phyloP scores from a whole-genome alignment of 2,888 invertebrate species.

The Pachydiplax longipennis region DNA sequence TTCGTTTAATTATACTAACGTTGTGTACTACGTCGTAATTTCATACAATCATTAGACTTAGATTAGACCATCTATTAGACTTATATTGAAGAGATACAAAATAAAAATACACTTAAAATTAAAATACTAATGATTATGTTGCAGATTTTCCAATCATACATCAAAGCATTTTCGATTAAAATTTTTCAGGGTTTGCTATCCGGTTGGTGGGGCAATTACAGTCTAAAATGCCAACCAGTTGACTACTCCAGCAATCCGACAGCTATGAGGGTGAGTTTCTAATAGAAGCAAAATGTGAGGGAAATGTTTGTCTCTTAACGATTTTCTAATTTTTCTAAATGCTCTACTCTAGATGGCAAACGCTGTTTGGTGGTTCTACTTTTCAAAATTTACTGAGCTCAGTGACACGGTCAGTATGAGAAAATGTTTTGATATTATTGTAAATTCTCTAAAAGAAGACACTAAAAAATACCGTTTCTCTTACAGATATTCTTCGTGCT shows the following conservation, averaged over 20 bases:
- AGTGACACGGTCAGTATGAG: conserved; percentile 56
- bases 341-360: neutral
- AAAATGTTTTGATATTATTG: neutral
- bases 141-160: no score
- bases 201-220: conserved; percentile 37
- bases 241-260: conserved; percentile 19
- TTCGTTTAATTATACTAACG: no score
- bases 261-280: conserved; percentile 23
- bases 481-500: conserved; percentile 13
- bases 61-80: no score
- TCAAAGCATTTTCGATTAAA: neutral
- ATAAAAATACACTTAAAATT: no score
- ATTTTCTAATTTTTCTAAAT: neutral
- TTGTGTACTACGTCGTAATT: no score
- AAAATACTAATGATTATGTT: no score
- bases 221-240: conserved; percentile 15
- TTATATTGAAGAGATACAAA: no score
- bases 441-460: neutral
- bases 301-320: neutral
- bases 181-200: conserved; percentile 11
- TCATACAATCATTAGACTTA: no score
- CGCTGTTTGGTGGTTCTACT: conserved; percentile 59
- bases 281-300: neutral
- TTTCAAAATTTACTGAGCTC: conserved; percentile 59
- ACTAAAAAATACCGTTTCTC: neutral